Evolutionary conservation across 2,113 vertebrate species (phyloP).

Genomic region (Osmerus eperlanus): DNA sequence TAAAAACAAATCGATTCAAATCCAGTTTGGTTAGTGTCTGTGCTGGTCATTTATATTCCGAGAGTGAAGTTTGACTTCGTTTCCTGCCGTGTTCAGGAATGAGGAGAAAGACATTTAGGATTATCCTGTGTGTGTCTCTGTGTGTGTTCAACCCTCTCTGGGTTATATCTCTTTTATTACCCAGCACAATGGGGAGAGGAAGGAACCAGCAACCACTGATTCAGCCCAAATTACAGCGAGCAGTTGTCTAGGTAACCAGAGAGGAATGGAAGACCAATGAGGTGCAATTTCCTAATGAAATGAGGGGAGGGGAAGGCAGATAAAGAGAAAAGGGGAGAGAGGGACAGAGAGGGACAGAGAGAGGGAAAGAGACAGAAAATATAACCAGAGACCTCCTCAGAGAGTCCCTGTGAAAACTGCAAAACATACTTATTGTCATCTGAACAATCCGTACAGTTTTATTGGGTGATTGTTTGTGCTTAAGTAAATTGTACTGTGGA

Average conservation of each 20-base stretch:
- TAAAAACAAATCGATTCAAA: conserved; percentile 6
- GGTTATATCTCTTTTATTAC: conserved; percentile 61
- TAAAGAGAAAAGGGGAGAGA: too few species aligned
- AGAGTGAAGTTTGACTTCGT: conserved; percentile 11
- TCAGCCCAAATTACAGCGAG: conserved; percentile 63
- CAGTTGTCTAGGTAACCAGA: conserved; percentile 54
- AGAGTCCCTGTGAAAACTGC: conserved; percentile 48
- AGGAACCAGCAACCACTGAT: conserved; percentile 54
- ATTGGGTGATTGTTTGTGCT: too few species aligned
- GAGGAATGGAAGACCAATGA: conserved; percentile 57
- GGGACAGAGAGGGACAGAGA: background rate
- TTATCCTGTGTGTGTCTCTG: conserved; percentile 23
- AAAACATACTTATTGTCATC: conserved; percentile 34
- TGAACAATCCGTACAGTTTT: conserved; percentile 11
- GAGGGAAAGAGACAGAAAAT: background rate
- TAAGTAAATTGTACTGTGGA: too few species aligned
- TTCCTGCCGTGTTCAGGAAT: conserved; percentile 33
- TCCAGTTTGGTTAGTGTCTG: conserved; percentile 1
- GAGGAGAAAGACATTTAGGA: conserved; percentile 45
- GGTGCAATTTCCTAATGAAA: conserved; percentile 64
- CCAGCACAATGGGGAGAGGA: conserved; percentile 57
- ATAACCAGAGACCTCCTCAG: conserved; percentile 46
- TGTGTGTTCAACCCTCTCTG: conserved; percentile 11
- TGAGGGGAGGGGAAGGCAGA: background rate
- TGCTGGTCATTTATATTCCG: conserved; percentile 43